Evolutionary conservation across 2,797 vertebrate genomes (phyloP), one percentile per base, ranked within the genome.

Genomic region (Bryconaethiops microstoma): DNA sequence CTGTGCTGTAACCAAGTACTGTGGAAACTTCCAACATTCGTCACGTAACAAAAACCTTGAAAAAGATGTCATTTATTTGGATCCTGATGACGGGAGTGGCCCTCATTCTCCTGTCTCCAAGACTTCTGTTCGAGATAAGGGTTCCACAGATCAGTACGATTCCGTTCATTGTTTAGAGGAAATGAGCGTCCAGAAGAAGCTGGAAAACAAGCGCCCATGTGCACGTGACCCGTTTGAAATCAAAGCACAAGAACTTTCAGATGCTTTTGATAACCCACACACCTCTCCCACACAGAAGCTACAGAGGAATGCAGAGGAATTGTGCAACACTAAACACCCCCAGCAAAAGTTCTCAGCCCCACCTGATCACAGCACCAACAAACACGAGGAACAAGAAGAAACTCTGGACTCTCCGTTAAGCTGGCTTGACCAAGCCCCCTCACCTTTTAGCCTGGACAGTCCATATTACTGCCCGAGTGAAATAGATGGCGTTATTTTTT

Each of bases 401-500:
- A 78, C 77, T 6, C 50, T 68, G 57, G 67, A 64, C 57, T 80
- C 4, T 8, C 16, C 76, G 40, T 73, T 50, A 39, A 79, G 78
- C 60, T 80, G 55, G 19, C 50, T 64, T 39, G 76, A 79, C 64
- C 9, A 45, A 67, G 2, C 76, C 19, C 50, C 48, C 25, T 83
- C 80, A 29, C 74, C 81, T 5, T 60, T 76, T 29, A 63, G 40
- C 68, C 45, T 39, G 19, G 63, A 80, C 48, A 87, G 77, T 82
- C 75, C 83, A 8, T 87, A 84, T 82, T 79, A 82, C 42, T 77
- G 81, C 74, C 82, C 76, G 5, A 85, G 85, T 59, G 79, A 79
- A 68, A n/a, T 77, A 54, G 83, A 88, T 23, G 52, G 7, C 4
- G 25, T 67, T 55, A 6, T 82, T 23, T 88, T 81, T n/a, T 85